A percentile compares a stretch with the other conserved stretches of the same genome.
Conservation (phyloP, 2,888 invertebrate species). For the Eilema depressum region DNA sequence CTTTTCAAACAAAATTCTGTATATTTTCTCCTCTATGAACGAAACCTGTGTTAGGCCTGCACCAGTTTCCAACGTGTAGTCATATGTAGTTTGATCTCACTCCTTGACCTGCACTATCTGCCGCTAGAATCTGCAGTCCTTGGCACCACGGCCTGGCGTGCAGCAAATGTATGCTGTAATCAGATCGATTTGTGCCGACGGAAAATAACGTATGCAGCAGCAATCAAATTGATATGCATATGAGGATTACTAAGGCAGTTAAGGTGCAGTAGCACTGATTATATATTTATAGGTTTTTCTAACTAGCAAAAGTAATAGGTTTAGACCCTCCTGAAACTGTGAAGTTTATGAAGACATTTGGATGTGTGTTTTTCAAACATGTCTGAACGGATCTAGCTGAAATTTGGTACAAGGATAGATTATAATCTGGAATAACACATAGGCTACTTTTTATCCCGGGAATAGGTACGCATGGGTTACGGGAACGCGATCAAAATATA, state of each 20-base stretch:
- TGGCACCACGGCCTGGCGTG: constrained; percentile 36
- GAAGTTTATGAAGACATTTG: no score
- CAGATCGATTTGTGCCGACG: constrained; percentile 38
- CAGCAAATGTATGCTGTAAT: constrained; percentile 25
- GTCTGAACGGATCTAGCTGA: no score
- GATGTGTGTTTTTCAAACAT: no score
- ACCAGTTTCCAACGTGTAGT: constrained; percentile 6
- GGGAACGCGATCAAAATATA: no score
- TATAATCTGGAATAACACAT: no score
- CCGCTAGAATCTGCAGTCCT: constrained; percentile 41
- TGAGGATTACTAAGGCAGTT: background rate
- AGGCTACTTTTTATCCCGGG: no score
- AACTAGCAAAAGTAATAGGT: background rate
- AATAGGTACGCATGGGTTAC: no score
- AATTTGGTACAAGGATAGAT: no score
- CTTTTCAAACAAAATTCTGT: no score
- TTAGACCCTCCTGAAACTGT: no score
- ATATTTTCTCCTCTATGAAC: no score
- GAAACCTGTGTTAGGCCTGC: background rate
- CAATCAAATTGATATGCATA: background rate
- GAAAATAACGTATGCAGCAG: background rate
- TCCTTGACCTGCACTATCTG: constrained; percentile 44
- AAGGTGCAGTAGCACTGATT: background rate
- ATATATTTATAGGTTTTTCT: background rate
- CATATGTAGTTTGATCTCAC: constrained; percentile 4